A percentile compares a stretch with the other conserved stretches of the same genome.
Conservation (phyloP, 37 sponge, comb jelly and placozoan genomes). For the Oopsacas minuta region DNA sequence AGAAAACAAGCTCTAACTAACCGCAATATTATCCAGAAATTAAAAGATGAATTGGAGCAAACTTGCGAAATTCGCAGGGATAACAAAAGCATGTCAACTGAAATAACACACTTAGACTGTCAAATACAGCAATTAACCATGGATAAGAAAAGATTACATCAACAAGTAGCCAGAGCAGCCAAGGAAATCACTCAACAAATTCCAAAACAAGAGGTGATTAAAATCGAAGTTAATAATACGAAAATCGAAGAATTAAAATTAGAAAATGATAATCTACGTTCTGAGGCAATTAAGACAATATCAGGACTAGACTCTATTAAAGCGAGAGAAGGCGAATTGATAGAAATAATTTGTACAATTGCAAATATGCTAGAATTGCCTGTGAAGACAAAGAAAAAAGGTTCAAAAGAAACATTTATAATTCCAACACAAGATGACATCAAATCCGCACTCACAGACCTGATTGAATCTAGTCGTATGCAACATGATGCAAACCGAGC, state of each 20-base stretch:
- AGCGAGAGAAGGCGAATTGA: not conserved
- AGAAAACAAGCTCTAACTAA: not conserved
- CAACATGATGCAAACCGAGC: not conserved
- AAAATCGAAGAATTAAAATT: not conserved
- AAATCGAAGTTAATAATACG: not conserved
- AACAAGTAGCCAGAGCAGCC: not conserved
- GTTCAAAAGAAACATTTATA: conserved; percentile 5
- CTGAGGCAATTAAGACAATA: not conserved
- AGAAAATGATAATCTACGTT: not conserved
- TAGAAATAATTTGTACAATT: not conserved
- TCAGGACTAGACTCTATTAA: not conserved
- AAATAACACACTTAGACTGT: not conserved
- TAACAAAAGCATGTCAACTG: not conserved
- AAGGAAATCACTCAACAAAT: not conserved
- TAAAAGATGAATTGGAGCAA: conserved; percentile 12
- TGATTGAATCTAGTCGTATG: conserved; percentile 8
- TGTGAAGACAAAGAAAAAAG: not conserved
- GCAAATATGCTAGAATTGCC: not conserved
- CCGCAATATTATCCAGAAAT: conserved; percentile 1
- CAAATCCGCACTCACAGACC: not conserved
- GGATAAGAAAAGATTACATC: conserved; percentile 4
- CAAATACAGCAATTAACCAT: not conserved
- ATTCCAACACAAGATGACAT: conserved; percentile 11
- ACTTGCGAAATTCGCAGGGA: not conserved
- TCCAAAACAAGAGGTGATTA: conserved; percentile 4